Conservation (phyloP, 2,113 vertebrate species). For the Clupea harengus region DNA sequence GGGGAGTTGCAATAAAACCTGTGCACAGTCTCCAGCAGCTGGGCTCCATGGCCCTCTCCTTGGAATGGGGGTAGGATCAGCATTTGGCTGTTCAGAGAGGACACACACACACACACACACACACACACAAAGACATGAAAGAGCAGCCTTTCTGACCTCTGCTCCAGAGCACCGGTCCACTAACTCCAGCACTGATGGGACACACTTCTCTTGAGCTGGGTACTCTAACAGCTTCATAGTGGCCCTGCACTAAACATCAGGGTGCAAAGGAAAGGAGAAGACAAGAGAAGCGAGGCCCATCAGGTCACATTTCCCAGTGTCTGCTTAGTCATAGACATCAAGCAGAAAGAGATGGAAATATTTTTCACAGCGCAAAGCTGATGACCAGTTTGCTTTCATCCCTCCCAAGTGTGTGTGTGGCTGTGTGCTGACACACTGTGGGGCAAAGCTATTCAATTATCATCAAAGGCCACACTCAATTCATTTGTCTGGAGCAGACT, state of each 20-base stretch:
- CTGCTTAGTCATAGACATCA: conserved; percentile 33
- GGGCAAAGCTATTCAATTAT: conserved; percentile 20
- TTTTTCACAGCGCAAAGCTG: conserved; percentile 38
- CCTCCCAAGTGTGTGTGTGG: conserved; percentile 10
- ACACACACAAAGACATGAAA: not conserved
- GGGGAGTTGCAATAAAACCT: conserved; percentile 88
- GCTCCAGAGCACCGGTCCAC: not conserved
- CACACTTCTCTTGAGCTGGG: not conserved
- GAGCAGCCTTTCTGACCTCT: not conserved
- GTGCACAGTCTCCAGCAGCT: conserved; percentile 95
- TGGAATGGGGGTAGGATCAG: conserved; percentile 96
- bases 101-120: conserved; percentile 30
- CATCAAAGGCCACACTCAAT: conserved; percentile 42
- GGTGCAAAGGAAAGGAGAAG: not conserved
- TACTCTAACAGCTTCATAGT: not conserved
- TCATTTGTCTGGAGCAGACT: conserved; percentile 52
- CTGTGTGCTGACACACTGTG: conserved; percentile 8
- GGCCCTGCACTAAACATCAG: not conserved
- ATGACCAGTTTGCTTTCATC: conserved; percentile 36
- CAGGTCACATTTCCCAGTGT: not conserved
- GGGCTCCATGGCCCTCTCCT: conserved; percentile 97
- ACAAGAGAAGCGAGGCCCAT: not conserved
- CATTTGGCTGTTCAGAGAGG: conserved; percentile 85
- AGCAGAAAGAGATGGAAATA: conserved; percentile 37
- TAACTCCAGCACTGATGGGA: not conserved